Base-by-base conservation (phyloP, 2,113 vertebrate genomes). In the Chlamydotis undulata region DNA sequence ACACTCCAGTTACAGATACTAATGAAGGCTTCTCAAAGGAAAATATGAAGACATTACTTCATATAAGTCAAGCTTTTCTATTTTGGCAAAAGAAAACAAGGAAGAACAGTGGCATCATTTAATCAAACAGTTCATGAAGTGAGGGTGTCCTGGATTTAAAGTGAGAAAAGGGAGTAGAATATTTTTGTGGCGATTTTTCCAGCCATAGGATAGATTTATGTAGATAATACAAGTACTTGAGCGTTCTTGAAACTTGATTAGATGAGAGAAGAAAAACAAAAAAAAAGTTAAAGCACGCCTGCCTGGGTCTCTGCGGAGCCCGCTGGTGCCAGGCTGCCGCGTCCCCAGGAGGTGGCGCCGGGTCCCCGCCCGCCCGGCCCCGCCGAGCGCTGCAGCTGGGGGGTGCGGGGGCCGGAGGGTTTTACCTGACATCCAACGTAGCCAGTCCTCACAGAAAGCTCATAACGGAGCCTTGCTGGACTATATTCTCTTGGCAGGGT, bases 271-370 rank as follows among this genome's bases (percentile, higher is more conserved):
- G 6, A 28, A 5, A n/a, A 17, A 23, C 2, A 1, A 1, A 15
- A 3, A 3, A 2, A 0, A 31, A 15, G 35, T 5, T 3, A 12
- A 1, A 17, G 2, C 6, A 2, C 0, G 19, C 25, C 7, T 35
- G 0, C 13, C 9, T 11, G 11, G 19, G 2, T 31, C 1, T 10
- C n/a, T 14, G 4, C 29, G 3, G 3, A 41, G 41, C 41, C 41
- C 41, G 14, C 41, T 43, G 41, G 14, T 43, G 41, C 41, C 14
- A 43, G 41, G 41, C 41, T 15, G 41, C 41, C 41, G 41, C 41
- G 41, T 43, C 41, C 41, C 41, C 41, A 43, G 41, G 57, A 97
- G 97, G 45, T 94, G 97, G 96, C 43, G 78, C 96, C 41, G 94
- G 21, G 49, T 11, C 49, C 19, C 49, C 22, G 49, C 49, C 49